These are phyloP conservation scores for Erythrocebus patas DNA, from an alignment of 2,113 vertebrate species.

Conservation along the genomic window DNA sequence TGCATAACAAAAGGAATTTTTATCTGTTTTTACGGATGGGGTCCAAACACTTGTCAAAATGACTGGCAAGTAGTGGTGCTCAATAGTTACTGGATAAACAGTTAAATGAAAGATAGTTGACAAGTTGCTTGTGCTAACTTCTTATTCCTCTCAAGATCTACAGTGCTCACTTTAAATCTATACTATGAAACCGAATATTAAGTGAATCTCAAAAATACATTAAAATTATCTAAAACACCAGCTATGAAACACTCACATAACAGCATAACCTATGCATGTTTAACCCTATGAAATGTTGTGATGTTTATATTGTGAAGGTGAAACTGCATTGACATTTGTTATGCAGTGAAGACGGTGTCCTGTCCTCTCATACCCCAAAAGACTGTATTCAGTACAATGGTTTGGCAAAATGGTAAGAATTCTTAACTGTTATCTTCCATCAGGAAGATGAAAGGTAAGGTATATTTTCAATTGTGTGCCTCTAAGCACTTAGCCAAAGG, in stretches of 20 bases:
- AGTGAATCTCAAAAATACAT: slow-evolving; percentile 34
- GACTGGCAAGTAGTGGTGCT: background rate
- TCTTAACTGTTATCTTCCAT: background rate
- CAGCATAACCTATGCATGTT: background rate
- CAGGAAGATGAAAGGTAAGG: background rate
- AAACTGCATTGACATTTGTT: background rate
- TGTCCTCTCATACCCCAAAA: background rate
- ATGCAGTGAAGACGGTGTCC: background rate
- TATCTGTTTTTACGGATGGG: background rate
- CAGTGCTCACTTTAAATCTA: background rate
- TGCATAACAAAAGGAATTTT: background rate
- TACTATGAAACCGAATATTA: background rate
- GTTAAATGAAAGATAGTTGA: background rate
- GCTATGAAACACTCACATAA: background rate
- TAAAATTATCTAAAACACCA: slow-evolving; percentile 12
- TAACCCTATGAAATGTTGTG: background rate
- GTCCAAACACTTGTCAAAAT: background rate
- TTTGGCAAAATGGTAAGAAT: background rate
- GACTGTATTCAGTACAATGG: background rate
- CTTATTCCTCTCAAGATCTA: slow-evolving; percentile 13
- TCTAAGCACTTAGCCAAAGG: background rate
- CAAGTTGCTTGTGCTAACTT: accelerated
- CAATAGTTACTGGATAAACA: background rate
- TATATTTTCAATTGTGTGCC: background rate
- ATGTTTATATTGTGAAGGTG: background rate